Evolutionary conservation across 2,888 invertebrate genomes (phyloP), one percentile per base, ranked within the genome.

Genomic region (Corbicula japonica): DNA sequence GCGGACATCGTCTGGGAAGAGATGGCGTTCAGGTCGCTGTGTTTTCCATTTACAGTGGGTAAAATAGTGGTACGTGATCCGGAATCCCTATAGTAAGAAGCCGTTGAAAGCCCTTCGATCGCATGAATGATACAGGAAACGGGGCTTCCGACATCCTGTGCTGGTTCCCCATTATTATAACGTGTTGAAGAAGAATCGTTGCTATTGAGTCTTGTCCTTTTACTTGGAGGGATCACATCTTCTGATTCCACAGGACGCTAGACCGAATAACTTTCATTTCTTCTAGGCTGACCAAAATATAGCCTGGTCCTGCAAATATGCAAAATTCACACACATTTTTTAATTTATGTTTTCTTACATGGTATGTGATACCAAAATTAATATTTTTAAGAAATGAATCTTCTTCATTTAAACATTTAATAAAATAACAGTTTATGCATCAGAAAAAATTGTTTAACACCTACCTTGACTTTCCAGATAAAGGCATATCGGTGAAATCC

Each of bases 101-200:
- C 34, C 12, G 63, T 63, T 4, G 63, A 34, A 21, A 63, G 48
- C 23, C 28, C 50, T 32, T 46, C 63, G 2, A 63, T 48, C 8
- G 70, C 76, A 18, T 44, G 35, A 12, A 71, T 71, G 71, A 71
- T 54, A 32, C 38, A 62, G 35, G 61, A 62, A 1, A 41, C 12
- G 12, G 48, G 63, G 34, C 63, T 63, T 18, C 12, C 1, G 1
- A 6, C 23, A 32, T 15, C 44, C 26, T 18, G 30, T 0, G 30
- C 32, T 4, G 63, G 12, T 18, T 48, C 46, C 2, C 30, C 15
- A 1, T 21, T 23, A 12, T 41, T 18, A 26, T 61, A 15, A 28
- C 41, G 61, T 23, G 41, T 61, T 2, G 61, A 41, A 15, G 61
- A 28, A n/a, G n/a, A n/a, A n/a, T n/a, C n/a, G 54, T 2, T 32